Evolutionary conservation across 2,113 vertebrate genomes (phyloP), one percentile per base, ranked within the genome.

Genomic region (Rostratula benghalensis): DNA sequence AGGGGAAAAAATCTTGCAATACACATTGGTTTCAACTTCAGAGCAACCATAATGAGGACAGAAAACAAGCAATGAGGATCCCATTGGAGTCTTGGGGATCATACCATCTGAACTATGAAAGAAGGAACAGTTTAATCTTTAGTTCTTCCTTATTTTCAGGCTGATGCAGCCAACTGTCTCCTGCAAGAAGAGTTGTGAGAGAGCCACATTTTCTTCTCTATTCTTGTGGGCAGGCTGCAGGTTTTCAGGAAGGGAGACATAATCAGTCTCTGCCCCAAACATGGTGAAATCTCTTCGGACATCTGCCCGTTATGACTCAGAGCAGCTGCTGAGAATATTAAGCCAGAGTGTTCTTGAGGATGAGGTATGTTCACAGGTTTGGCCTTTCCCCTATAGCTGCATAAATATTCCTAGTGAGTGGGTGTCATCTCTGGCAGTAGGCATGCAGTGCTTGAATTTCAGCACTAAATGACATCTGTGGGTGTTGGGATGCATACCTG

Each of bases 391-490:
- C 41, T 90, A 64, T 60, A 86, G 71, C 80, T 90, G 83, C 73
- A 94, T 81, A 93, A 93, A 86, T 94, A 91, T 75, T 94, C 86
- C 80, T 48, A 79, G 88, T 91, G 95, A 96, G 95, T 94, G 94
- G 92, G 94, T 63, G 89, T 92, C 39, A 87, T 59, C 60, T 71
- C 95, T 96, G 83, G 83, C 93, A 90, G 51, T 35, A 83, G 60
- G 76, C 76, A 90, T 13, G n/a, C 17, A n/a, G 69, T 75, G 43
- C 88, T 96, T 94, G 81, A 93, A 89, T 97, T 96, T 95, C 94
- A 97, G 85, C 75, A 89, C 81, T 80, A 71, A 93, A 92, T 97
- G 93, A 74, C 89, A 93, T 84, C 71, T 83, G 90, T 70, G 88
- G 94, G 94, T 35, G 54, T 61, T 81, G 87, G 64, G 65, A 83